Percentiles rank a stretch among this genome's conserved stretches.
These are phyloP conservation scores for Lytechinus variegatus DNA, from an alignment of 35 echinoderm and acorn worm species.

Conservation along the genomic window DNA sequence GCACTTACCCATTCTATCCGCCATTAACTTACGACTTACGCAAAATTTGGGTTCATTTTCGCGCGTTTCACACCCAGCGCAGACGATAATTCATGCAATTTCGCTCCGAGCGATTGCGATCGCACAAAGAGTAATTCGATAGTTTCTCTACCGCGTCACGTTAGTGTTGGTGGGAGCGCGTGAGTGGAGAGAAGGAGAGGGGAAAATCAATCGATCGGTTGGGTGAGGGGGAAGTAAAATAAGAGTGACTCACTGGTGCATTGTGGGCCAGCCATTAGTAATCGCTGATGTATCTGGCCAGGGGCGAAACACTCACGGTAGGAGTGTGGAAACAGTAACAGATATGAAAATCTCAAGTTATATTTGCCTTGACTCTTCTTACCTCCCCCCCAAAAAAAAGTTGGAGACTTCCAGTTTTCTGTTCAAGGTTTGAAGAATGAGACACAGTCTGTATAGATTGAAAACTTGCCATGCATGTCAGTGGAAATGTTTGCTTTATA, in stretches of 20 bases:
- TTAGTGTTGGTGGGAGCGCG: slow-evolving; percentile 6
- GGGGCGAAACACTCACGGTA: not conserved
- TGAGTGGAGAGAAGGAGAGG: not conserved
- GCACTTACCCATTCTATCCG: not conserved
- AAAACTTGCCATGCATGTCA: too few relatives aligned
- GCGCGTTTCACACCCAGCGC: slow-evolving; percentile 37
- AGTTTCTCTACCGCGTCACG: not conserved
- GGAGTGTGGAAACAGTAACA: slow-evolving; percentile 8
- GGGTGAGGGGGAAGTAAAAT: not conserved
- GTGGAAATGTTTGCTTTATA: not conserved
- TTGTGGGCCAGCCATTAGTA: slow-evolving; percentile 44
- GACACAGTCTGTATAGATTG: not conserved
- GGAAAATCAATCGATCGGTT: not conserved
- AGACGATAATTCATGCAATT: slow-evolving; percentile 43
- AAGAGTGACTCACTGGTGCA: slow-evolving; percentile 19
- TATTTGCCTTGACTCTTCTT: slow-evolving; percentile 14
- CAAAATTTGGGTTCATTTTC: slow-evolving; percentile 43
- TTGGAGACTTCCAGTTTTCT: too few relatives aligned
- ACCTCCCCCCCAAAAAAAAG: not conserved
- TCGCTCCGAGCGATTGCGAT: slow-evolving; percentile 39
- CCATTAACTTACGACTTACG: slow-evolving; percentile 39
- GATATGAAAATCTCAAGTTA: not conserved
- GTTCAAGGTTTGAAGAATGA: not conserved
- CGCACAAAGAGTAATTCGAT: slow-evolving; percentile 49
- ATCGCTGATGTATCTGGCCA: not conserved